These are phyloP conservation scores for Dreissena rostriformis DNA, from an alignment of 1,140 invertebrate species.

Conservation along the genomic window DNA sequence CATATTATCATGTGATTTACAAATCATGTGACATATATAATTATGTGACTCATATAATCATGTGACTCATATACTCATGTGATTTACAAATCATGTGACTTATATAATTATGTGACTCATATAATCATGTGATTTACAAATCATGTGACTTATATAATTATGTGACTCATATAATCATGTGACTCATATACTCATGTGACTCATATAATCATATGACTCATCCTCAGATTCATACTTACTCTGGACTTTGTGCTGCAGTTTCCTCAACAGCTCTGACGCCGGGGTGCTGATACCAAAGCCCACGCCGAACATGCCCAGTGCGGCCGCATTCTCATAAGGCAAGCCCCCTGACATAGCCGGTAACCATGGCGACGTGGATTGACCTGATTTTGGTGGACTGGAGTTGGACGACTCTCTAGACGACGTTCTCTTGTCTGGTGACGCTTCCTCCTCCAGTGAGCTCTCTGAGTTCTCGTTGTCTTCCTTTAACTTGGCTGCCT, in stretches of 20 bases:
- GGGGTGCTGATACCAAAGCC: slow-evolving; percentile 76
- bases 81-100: too few relatives aligned
- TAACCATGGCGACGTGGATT: slow-evolving; percentile 65
- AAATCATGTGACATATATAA: too few relatives aligned
- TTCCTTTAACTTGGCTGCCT: slow-evolving; percentile 21
- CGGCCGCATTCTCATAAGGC: slow-evolving; percentile 56
- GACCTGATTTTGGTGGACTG: slow-evolving; percentile 20
- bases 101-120: too few relatives aligned
- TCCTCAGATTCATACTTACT: slow-evolving; percentile 66
- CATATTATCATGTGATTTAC: too few relatives aligned
- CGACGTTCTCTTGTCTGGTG: background rate
- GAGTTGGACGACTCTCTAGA: slow-evolving; percentile 11
- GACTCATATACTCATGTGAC: too few relatives aligned
- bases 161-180: too few relatives aligned
- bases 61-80: too few relatives aligned
- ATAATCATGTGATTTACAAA: too few relatives aligned
- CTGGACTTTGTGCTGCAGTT: slow-evolving; percentile 80
- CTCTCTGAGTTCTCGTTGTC: slow-evolving; percentile 7
- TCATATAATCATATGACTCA: slow-evolving; percentile 27
- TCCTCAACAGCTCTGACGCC: slow-evolving; percentile 80
- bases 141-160: too few relatives aligned
- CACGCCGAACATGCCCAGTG: slow-evolving; percentile 65
- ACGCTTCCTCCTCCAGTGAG: slow-evolving; percentile 11
- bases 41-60: too few relatives aligned
- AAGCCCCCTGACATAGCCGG: slow-evolving; percentile 63